Evolutionary conservation across 1,140 invertebrate genomes (phyloP).

Genomic region (Rhagoletis pomonella): DNA sequence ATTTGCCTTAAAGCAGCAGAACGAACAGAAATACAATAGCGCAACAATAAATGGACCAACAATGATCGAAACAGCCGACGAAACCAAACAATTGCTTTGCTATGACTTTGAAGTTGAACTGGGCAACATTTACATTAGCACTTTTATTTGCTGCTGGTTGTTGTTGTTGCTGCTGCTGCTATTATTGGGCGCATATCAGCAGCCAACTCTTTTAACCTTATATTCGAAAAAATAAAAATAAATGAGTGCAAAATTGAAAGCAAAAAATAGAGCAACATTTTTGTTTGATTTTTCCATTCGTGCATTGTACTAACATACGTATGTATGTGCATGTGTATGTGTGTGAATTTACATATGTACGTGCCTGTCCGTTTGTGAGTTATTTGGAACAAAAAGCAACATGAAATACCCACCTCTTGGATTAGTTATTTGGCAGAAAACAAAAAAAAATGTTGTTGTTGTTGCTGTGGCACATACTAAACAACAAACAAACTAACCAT

Average conservation of each 20-base stretch:
- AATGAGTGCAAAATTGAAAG: not conserved
- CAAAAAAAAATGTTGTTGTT: not conserved
- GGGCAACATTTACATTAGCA: constrained; percentile 19
- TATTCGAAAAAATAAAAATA: not conserved
- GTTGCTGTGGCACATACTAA: not conserved
- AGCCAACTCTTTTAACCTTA: constrained; percentile 9
- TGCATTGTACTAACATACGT: too few species aligned
- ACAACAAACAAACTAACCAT: not conserved
- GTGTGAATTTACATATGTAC: too few species aligned
- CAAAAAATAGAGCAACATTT: constrained; percentile 3
- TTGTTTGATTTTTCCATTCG: not conserved
- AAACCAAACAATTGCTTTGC: not conserved
- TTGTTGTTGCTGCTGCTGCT: not conserved
- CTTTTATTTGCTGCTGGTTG: not conserved
- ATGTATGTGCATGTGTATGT: not conserved
- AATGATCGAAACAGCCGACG: not conserved
- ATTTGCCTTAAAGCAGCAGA: constrained; percentile 14
- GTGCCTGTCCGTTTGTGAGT: not conserved
- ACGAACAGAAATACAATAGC: not conserved
- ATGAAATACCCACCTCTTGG: too few species aligned
- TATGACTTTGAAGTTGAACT: not conserved
- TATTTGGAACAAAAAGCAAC: not conserved
- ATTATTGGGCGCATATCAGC: not conserved
- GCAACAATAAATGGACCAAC: constrained; percentile 18
- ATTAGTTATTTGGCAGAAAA: not conserved